Percentiles rank a stretch among this genome's conserved stretches.
Conservation (phyloP, 2,888 invertebrate species). For the Drosophila neutralis region DNA sequence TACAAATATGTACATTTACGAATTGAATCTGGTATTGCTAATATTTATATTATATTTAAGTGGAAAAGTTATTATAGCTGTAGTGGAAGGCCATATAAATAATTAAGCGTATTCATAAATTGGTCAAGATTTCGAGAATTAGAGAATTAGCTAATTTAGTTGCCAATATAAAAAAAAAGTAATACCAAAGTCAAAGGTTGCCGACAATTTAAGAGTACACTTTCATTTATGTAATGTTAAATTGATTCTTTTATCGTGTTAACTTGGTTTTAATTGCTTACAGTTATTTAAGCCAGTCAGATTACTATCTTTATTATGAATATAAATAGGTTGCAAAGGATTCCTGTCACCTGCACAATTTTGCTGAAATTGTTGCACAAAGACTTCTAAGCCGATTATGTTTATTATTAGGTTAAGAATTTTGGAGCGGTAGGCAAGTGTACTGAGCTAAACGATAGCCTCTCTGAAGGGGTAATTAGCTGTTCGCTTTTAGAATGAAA, state of each 20-base stretch:
- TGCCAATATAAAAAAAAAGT: not conserved
- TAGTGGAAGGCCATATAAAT: not conserved
- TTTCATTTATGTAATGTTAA: not conserved
- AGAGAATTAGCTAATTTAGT: not conserved
- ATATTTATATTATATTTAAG: not conserved
- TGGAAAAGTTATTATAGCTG: not conserved
- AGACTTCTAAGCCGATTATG: slow-evolving; percentile 9
- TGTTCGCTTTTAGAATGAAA: not conserved
- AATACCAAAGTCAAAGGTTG: not conserved
- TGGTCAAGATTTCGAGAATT: not conserved
- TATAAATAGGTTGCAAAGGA: not conserved
- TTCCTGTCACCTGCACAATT: not conserved
- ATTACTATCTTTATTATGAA: not conserved
- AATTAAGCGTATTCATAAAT: not conserved
- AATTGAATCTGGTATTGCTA: not conserved
- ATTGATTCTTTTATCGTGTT: not conserved
- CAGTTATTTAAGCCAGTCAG: not conserved
- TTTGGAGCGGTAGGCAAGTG: too few relatives aligned
- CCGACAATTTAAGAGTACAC: not conserved
- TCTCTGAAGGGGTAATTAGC: not conserved
- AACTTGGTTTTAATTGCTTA: not conserved
- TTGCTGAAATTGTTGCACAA: not conserved
- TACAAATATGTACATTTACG: not conserved
- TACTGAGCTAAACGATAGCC: not conserved
- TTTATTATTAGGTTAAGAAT: not conserved